Conservation (phyloP, 1,140 invertebrate species). For the Sarcophaga peregrina region DNA sequence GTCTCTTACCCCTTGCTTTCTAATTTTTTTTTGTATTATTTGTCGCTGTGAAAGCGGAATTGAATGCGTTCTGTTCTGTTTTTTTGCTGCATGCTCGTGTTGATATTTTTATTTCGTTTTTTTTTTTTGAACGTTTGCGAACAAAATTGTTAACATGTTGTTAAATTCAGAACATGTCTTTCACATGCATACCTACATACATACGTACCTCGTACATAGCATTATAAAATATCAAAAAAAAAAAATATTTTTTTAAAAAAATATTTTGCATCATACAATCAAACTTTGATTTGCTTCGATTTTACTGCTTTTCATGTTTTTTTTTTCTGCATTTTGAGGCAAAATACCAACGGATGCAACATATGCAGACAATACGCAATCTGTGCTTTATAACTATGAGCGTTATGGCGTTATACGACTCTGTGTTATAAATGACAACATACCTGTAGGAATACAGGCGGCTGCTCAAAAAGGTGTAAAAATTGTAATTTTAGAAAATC, state of each 20-base stretch:
- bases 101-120: not conserved
- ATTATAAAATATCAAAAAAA: not conserved
- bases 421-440: not conserved
- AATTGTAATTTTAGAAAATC: too few species aligned
- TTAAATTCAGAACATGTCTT: slow-evolving; percentile 20
- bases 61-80: not conserved
- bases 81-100: not conserved
- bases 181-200: not conserved
- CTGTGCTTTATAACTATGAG: not conserved
- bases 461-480: too few species aligned
- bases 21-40: not conserved
- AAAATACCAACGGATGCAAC: slow-evolving; percentile 6
- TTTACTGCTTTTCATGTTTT: not conserved
- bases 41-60: slow-evolving; percentile 24
- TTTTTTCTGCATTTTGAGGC: not conserved
- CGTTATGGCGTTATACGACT: not conserved
- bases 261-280: not conserved
- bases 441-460: not conserved
- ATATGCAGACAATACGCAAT: slow-evolving; percentile 3
- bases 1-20: too few species aligned
- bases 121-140: not conserved
- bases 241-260: too few species aligned
- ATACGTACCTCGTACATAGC: not conserved
- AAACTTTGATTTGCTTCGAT: slow-evolving; percentile 27
- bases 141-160: slow-evolving; percentile 38